These are phyloP conservation scores for Leptinotarsa juncta DNA, from an alignment of 2,888 invertebrate species.

Conservation along the genomic window DNA sequence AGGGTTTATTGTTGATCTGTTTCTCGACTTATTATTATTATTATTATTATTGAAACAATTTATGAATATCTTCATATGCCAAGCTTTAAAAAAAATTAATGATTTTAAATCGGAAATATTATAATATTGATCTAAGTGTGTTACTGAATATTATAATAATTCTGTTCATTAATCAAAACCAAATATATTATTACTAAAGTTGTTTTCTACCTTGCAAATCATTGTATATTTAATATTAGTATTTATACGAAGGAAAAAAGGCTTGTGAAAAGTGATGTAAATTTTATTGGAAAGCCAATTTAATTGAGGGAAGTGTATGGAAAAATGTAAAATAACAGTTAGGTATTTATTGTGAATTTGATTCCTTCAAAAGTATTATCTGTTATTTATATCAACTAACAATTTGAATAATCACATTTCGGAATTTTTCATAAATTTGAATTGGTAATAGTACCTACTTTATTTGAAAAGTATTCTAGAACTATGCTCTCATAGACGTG, in stretches of 20 bases:
- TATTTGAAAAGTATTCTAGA: no score
- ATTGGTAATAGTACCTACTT: no score
- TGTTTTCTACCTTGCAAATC: constrained; percentile 32
- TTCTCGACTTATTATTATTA: not conserved
- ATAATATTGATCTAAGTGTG: not conserved
- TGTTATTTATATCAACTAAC: no score
- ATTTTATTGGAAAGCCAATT: constrained; percentile 55
- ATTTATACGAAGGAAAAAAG: constrained; percentile 48
- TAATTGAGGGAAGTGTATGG: constrained; percentile 54
- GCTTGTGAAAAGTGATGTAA: constrained; percentile 58
- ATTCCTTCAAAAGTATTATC: constrained; percentile 39
- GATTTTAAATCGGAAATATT: not conserved
- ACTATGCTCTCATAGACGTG: no score
- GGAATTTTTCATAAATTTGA: no score
- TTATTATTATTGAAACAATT: not conserved
- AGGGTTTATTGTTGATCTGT: constrained; percentile 12
- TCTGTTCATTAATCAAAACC: constrained; percentile 6
- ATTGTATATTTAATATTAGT: constrained; percentile 33
- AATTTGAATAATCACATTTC: no score
- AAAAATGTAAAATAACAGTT: constrained; percentile 25
- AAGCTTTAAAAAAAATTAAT: constrained; percentile 13
- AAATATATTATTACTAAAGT: constrained; percentile 9
- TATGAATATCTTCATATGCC: constrained; percentile 10
- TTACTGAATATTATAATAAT: not conserved
- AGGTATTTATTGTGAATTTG: constrained; percentile 27